Evolutionary conservation across 2,888 invertebrate genomes (phyloP).

Genomic region (Pandemis cinnamomeana): DNA sequence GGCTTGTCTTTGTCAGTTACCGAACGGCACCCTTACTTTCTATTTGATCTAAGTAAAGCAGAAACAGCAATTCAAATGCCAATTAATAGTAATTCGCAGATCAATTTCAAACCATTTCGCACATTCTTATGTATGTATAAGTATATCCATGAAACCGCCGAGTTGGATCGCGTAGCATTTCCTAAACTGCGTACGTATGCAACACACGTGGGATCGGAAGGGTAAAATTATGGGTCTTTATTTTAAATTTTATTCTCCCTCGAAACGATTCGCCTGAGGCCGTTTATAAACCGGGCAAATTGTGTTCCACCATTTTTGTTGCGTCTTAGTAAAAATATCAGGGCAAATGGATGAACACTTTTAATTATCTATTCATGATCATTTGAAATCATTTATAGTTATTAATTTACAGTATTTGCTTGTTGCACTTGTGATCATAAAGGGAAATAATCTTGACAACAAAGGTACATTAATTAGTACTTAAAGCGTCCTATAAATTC

Average conservation of each 20-base stretch:
- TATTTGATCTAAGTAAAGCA: too few relatives aligned
- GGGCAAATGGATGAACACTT: neutral
- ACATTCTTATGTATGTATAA: neutral
- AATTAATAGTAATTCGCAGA: too few relatives aligned
- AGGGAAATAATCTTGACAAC: neutral
- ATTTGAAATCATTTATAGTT: too few relatives aligned
- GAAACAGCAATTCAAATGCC: too few relatives aligned
- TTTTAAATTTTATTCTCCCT: slow-evolving; percentile 72
- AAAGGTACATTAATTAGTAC: too few relatives aligned
- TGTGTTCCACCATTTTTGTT: slow-evolving; percentile 60
- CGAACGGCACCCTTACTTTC: too few relatives aligned
- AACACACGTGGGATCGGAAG: slow-evolving; percentile 63
- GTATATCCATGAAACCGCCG: neutral
- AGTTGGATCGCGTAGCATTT: slow-evolving; percentile 54
- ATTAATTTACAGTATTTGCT: too few relatives aligned
- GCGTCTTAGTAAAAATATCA: slow-evolving; percentile 49
- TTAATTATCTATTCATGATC: neutral
- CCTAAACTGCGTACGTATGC: slow-evolving; percentile 55
- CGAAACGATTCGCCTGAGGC: slow-evolving; percentile 57
- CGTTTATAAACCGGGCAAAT: slow-evolving; percentile 56
- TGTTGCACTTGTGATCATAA: neutral
- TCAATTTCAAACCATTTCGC: neutral
- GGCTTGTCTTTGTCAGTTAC: too few relatives aligned
- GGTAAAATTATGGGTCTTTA: slow-evolving; percentile 73
- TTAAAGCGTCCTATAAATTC: too few relatives aligned